These are phyloP conservation scores for Thalpophila matura DNA, from an alignment of 2,888 invertebrate genomes.

Conservation along the genomic window DNA sequence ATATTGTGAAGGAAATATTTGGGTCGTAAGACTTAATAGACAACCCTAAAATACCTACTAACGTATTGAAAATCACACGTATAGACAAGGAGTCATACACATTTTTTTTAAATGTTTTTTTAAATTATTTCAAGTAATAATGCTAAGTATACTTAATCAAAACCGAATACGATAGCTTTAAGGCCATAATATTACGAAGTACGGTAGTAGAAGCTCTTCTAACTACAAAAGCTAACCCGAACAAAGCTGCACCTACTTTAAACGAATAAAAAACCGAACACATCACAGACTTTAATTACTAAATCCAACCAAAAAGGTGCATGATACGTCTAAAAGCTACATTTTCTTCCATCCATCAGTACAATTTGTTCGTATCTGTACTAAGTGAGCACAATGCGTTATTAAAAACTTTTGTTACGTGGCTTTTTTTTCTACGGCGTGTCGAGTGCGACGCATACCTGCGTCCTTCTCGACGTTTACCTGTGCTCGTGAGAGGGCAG, in stretches of 20 bases:
- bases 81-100: not conserved
- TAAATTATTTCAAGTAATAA: not conserved
- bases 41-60: not conserved
- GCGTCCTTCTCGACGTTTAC: conserved; percentile 83
- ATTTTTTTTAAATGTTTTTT: not conserved
- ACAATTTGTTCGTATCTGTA: conserved; percentile 69
- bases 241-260: conserved; percentile 15
- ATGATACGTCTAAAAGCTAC: conserved; percentile 57
- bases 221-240: conserved; percentile 21
- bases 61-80: not conserved
- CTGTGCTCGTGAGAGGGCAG: conserved; percentile 81
- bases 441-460: conserved; percentile 81
- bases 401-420: conserved; percentile 86
- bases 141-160: not conserved
- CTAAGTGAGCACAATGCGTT: conserved; percentile 77
- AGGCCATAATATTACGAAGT: not conserved
- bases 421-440: conserved; percentile 75
- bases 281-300: conserved; percentile 56
- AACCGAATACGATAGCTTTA: not conserved
- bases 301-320: conserved; percentile 54
- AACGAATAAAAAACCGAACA: conserved; percentile 44
- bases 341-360: conserved; percentile 48
- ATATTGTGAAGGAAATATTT: not conserved
- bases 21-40: no score
- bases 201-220: not conserved